phyloP scores from a whole-genome alignment of 1,140 invertebrate species.

The Diachasma alloeum region DNA sequence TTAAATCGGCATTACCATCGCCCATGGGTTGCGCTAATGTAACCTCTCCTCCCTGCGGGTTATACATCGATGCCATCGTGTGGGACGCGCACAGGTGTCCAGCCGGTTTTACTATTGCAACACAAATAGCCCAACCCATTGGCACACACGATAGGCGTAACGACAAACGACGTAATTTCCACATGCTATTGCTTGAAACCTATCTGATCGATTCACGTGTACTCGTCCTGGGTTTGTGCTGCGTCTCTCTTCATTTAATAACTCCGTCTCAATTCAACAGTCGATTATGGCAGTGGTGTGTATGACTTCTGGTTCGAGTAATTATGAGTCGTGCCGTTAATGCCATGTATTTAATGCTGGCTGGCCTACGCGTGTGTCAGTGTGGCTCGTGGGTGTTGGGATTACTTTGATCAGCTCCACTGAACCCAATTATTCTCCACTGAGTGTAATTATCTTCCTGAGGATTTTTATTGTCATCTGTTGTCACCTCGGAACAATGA shows the following conservation, averaged over 20 bases:
- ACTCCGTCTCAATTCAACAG: not conserved
- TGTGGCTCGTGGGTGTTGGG: not conserved
- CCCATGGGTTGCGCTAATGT: constrained; percentile 29
- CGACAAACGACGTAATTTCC: constrained; percentile 12
- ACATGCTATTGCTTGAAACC: not conserved
- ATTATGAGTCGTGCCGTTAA: not conserved
- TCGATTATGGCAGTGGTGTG: not conserved
- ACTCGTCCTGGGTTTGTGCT: not conserved
- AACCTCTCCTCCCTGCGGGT: not conserved
- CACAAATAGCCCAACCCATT: not conserved
- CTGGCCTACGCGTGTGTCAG: not conserved
- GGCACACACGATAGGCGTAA: constrained; percentile 24
- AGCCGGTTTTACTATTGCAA: constrained; percentile 41
- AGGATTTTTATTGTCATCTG: not conserved
- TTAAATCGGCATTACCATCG: constrained; percentile 57
- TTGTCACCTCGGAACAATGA: not conserved
- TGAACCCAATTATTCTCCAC: not conserved
- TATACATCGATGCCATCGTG: constrained; percentile 35
- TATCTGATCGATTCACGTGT: constrained; percentile 4
- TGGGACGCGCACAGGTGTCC: constrained; percentile 57
- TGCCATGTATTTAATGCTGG: not conserved
- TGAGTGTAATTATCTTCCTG: not conserved
- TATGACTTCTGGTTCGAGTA: not conserved
- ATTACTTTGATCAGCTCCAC: not conserved
- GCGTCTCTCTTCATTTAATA: not conserved